phyloP scores from a whole-genome alignment of 2,888 invertebrate genomes.

The Phytoseiulus persimilis region DNA sequence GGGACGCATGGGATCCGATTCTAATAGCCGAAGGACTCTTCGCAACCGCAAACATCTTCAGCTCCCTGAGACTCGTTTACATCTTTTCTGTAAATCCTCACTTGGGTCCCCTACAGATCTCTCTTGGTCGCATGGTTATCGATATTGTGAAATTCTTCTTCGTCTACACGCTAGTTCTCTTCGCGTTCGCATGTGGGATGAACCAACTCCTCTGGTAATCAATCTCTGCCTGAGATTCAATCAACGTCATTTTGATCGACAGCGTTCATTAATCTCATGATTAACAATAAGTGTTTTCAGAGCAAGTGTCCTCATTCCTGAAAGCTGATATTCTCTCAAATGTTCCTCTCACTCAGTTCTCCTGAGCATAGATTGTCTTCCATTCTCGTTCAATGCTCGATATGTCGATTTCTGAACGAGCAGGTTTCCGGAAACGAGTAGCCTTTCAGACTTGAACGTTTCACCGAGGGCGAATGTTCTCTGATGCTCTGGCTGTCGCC shows the following conservation, averaged over 20 bases:
- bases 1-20: constrained; percentile 99
- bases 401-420: too few species aligned
- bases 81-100: constrained; percentile 60
- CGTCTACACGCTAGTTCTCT: constrained; percentile 56
- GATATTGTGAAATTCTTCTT: constrained; percentile 59
- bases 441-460: too few species aligned
- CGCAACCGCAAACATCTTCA: constrained; percentile 93
- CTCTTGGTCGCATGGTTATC: constrained; percentile 58
- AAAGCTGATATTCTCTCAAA: too few species aligned
- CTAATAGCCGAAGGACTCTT: constrained; percentile 89
- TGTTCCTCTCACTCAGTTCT: too few species aligned
- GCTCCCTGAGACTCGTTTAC: constrained; percentile 59
- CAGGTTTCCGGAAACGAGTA: too few species aligned
- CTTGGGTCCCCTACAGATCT: constrained; percentile 58
- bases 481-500: neutral
- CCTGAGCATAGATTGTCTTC: too few species aligned
- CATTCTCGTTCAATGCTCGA: too few species aligned
- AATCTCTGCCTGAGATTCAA: neutral
- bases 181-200: constrained; percentile 59
- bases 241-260: neutral
- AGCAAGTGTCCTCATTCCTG: too few species aligned
- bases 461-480: too few species aligned
- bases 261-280: neutral
- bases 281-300: neutral
- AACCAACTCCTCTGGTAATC: constrained; percentile 74